Evolutionary conservation across 2,888 invertebrate species (phyloP).

Genomic region (Ethmia dodecea): DNA sequence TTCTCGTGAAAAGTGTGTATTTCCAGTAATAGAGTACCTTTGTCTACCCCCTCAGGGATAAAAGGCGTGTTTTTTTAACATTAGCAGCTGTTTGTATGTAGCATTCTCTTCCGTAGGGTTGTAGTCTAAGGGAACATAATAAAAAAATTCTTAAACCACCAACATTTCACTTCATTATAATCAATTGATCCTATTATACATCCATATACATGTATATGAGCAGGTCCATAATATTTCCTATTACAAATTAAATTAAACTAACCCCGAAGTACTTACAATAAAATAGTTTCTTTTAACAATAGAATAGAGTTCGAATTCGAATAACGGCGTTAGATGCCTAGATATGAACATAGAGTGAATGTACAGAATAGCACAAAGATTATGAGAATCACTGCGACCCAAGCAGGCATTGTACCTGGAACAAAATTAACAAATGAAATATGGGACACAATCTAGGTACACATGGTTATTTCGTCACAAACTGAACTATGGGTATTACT

Average conservation of each 20-base stretch:
- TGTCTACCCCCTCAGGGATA: too few species aligned
- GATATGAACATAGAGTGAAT: slow-evolving; percentile 88
- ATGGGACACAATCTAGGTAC: too few species aligned
- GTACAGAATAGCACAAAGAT: slow-evolving; percentile 86
- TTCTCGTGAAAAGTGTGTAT: too few species aligned
- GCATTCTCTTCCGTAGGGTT: too few species aligned
- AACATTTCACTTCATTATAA: slow-evolving; percentile 62
- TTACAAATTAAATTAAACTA: slow-evolving; percentile 36
- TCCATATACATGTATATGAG: slow-evolving; percentile 43
- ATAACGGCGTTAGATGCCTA: slow-evolving; percentile 80
- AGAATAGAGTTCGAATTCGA: slow-evolving; percentile 17
- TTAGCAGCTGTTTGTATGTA: too few species aligned
- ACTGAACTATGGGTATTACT: too few species aligned
- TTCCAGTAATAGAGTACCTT: too few species aligned
- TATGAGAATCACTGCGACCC: slow-evolving; percentile 87
- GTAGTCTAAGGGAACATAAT: neutral
- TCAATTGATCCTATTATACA: slow-evolving; percentile 62
- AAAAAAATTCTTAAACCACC: slow-evolving; percentile 24
- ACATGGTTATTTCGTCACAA: too few species aligned
- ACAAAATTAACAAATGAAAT: slow-evolving; percentile 5
- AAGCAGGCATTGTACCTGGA: slow-evolving; percentile 87
- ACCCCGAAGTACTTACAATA: slow-evolving; percentile 43
- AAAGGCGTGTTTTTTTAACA: too few species aligned
- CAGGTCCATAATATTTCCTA: slow-evolving; percentile 45
- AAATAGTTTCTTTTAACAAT: slow-evolving; percentile 18